Evolutionary conservation across 2,113 vertebrate genomes (phyloP), one percentile per base, ranked within the genome.

Genomic region (Bathybates hornii): DNA sequence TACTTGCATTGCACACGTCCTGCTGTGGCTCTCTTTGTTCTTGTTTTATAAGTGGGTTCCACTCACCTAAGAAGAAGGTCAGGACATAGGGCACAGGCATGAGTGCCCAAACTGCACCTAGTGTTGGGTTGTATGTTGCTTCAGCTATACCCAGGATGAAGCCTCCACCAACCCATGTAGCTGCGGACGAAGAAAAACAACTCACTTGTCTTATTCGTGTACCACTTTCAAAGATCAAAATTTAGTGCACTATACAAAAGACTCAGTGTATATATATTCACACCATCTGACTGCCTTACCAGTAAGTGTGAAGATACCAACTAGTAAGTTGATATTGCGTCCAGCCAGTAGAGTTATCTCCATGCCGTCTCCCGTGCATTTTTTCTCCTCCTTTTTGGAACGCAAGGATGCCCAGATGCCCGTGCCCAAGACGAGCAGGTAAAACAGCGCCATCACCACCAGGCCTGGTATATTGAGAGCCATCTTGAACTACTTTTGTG

Each of bases 131-230:
- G 86, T 97, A 97, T 32, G 97, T 93, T 0, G 97, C 96, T 91
- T 98, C 97, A 87, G 97, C 97, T 8, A 96, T 97, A 24, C 97
- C 97, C 1, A 97, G 96, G 78, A 98, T 97, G 84, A 97, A 97
- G 14, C 96, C 97, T 92, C 97, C 97, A 87, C 97, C 97, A 43
- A 98, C 97, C 97, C 97, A 97, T 1, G 97, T 97, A 27, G 97
- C 97, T 98, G 92, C 50, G 48, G 11, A 73, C 50, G 73, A 24
- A 91, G 5, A 79, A 82, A 50, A 9, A 83, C 5, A 2, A 38
- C 17, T 84, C 12, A 21, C 41, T 24, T 21, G 45, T 10, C 43
- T 76, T 5, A 50, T 48, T 45, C 21, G 2, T 45, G 14, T 6
- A 27, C 21, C 38, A 27, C 38, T 73, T 76, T 48, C 24, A 76